Conservation (phyloP, 1,140 invertebrate genomes). For the Drosophila persimilis region DNA sequence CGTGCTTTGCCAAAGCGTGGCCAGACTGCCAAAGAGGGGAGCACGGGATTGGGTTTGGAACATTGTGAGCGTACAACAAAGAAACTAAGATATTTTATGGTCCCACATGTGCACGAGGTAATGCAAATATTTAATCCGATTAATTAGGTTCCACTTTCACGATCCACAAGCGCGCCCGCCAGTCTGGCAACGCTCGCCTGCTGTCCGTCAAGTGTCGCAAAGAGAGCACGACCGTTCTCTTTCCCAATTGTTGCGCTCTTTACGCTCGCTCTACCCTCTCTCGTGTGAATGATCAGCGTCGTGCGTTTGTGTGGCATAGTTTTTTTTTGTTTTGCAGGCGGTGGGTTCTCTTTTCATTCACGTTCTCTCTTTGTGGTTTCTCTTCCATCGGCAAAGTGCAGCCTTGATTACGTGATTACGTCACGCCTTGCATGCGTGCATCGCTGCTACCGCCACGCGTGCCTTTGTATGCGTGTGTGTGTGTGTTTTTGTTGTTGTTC, state of each 20-base stretch:
- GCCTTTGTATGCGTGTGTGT: constrained; percentile 2
- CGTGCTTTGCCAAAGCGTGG: constrained; percentile 13
- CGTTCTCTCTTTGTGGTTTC: neutral
- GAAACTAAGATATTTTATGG: too few relatives aligned
- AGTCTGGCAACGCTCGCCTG: too few relatives aligned
- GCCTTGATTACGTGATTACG: constrained; percentile 30
- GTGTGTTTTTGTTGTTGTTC: neutral
- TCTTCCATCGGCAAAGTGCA: constrained; percentile 30
- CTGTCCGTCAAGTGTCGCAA: constrained; percentile 22
- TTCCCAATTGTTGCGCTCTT: constrained; percentile 46
- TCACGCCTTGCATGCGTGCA: constrained; percentile 46
- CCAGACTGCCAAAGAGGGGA: constrained; percentile 9
- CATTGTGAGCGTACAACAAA: too few relatives aligned
- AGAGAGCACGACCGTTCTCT: constrained; percentile 3
- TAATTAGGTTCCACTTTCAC: too few relatives aligned
- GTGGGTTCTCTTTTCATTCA: neutral
- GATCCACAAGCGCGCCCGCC: too few relatives aligned
- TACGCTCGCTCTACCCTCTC: constrained; percentile 1
- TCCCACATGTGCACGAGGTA: too few relatives aligned
- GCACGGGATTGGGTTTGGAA: too few relatives aligned
- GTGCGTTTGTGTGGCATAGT: constrained; percentile 1
- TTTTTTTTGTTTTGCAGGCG: constrained; percentile 1
- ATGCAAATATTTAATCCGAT: too few relatives aligned
- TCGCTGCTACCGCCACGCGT: neutral
- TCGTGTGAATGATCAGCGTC: neutral